A percentile compares a stretch with the other conserved stretches of the same genome.
These are phyloP conservation scores for Octomys mimax DNA, from an alignment of 2,797 vertebrate species.

Conservation along the genomic window DNA sequence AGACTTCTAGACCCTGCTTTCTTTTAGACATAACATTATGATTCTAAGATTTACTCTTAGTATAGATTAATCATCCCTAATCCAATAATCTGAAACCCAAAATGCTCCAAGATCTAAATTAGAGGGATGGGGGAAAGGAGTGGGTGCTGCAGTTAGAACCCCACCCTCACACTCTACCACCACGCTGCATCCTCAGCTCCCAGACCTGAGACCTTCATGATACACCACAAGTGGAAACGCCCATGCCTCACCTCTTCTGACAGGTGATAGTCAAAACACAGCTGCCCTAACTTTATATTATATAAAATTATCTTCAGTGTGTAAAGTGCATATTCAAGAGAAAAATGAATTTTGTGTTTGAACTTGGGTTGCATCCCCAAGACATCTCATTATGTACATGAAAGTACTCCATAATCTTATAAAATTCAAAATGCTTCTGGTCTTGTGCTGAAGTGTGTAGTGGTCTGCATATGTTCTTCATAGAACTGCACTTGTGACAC, in stretches of 20 bases:
- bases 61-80: background rate
- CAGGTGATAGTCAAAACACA: background rate
- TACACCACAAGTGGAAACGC: background rate
- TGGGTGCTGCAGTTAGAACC: background rate
- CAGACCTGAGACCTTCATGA: background rate
- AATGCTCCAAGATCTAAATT: background rate
- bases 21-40: background rate
- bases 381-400: background rate
- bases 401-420: background rate
- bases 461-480: background rate
- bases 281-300: background rate
- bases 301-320: background rate
- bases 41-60: background rate
- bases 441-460: background rate
- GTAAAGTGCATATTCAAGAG: background rate
- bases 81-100: background rate
- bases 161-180: background rate
- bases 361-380: background rate
- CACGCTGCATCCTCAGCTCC: background rate
- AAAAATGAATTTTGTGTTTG: background rate
- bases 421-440: background rate
- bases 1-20: background rate
- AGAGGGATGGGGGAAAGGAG: background rate
- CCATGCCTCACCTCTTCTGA: background rate
- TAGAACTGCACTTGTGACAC: background rate